Conservation (phyloP, 1,140 invertebrate genomes). For the Bombus picipes region DNA sequence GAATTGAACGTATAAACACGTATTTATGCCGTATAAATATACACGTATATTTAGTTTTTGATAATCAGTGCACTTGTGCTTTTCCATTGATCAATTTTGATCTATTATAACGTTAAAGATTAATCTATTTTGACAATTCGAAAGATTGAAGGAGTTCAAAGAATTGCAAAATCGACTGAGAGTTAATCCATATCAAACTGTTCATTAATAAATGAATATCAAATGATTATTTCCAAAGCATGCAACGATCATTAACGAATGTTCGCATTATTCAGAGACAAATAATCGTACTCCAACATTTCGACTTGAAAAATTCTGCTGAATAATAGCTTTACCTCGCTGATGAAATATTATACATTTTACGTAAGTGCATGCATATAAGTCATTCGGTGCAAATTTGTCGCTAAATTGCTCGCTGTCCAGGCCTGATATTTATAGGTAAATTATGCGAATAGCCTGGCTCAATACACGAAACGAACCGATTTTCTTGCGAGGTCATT, state of each 20-base stretch:
- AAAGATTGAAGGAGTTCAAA: background rate
- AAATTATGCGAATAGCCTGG: conserved; percentile 55
- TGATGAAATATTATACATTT: conserved; percentile 53
- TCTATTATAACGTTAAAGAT: background rate
- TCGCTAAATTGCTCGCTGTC: conserved; percentile 49
- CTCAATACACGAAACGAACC: conserved; percentile 46
- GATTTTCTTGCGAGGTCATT: conserved; percentile 30
- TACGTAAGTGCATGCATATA: conserved; percentile 58
- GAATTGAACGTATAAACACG: no score
- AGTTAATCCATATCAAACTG: background rate
- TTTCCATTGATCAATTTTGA: background rate
- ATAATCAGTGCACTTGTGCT: background rate
- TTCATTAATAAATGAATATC: background rate
- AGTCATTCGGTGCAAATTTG: conserved; percentile 53
- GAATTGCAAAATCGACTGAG: no score
- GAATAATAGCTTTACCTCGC: background rate
- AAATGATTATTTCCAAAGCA: background rate
- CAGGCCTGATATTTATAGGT: conserved; percentile 56
- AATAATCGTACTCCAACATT: background rate
- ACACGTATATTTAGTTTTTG: no score
- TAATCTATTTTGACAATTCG: background rate
- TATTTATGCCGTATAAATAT: no score
- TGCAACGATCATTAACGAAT: background rate
- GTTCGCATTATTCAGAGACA: no score
- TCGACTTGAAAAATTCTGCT: conserved; percentile 16